Percentiles rank a stretch among this genome's conserved stretches.
Evolutionary conservation across 2,797 vertebrate genomes (phyloP).

Genomic region (Ibycter americanus): DNA sequence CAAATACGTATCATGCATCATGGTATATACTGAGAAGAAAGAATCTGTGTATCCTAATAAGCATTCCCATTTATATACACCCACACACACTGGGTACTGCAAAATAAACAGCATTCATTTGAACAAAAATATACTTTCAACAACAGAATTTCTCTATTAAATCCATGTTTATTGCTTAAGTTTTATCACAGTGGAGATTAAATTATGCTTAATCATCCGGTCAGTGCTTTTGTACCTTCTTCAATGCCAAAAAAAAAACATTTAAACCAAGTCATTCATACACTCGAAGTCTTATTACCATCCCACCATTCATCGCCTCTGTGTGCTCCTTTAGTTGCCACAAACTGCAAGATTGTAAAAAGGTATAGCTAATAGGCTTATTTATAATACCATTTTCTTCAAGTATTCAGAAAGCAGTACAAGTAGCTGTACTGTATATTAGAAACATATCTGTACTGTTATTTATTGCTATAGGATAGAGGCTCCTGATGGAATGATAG

Average conservation of each 20-base stretch:
- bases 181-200: constrained; percentile 81
- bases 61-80: neutral
- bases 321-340: constrained; percentile 56
- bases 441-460: constrained; percentile 69
- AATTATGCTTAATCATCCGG: constrained; percentile 75
- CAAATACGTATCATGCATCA: accelerated
- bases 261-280: constrained; percentile 74
- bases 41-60: neutral
- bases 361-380: constrained; percentile 65
- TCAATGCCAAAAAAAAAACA: constrained; percentile 64
- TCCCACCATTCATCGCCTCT: constrained; percentile 78
- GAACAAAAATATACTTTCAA: constrained; percentile 68
- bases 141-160: constrained; percentile 75
- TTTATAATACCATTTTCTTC: constrained; percentile 74
- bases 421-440: constrained; percentile 54
- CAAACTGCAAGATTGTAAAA: constrained; percentile 74
- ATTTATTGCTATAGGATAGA: constrained; percentile 69
- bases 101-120: neutral
- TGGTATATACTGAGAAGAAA: neutral
- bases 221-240: constrained; percentile 75
- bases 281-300: constrained; percentile 71
- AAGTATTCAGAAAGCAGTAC: constrained; percentile 76
- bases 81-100: accelerated
- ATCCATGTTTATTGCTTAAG: constrained; percentile 81
- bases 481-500: constrained; percentile 79